Evolutionary conservation across 2,888 invertebrate genomes (phyloP).

Genomic region (Spisula subtruncata): DNA sequence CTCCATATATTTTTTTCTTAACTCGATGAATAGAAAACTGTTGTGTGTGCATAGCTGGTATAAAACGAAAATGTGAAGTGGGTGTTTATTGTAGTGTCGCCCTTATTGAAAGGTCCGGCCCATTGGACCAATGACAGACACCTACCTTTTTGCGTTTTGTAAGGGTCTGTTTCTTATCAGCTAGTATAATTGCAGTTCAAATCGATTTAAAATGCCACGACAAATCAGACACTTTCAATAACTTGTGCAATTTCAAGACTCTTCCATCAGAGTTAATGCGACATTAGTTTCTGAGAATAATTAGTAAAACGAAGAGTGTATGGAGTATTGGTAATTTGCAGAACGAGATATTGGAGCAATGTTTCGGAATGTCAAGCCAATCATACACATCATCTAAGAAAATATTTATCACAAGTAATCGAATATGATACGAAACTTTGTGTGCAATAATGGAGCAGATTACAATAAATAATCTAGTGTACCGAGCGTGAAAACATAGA

Average conservation of each 20-base stretch:
- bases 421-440: neutral
- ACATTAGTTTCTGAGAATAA: conserved; percentile 16
- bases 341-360: neutral
- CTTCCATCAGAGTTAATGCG: neutral
- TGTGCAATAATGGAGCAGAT: neutral
- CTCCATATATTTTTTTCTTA: neutral
- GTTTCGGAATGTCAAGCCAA: neutral
- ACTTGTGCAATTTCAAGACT: neutral
- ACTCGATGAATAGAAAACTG: neutral
- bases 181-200: too few relatives aligned
- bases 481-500: too few relatives aligned
- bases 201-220: too few relatives aligned
- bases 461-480: too few relatives aligned
- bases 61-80: too few relatives aligned
- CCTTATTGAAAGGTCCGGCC: too few relatives aligned
- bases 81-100: too few relatives aligned
- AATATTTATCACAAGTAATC: neutral
- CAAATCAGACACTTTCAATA: too few relatives aligned
- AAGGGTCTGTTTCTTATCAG: too few relatives aligned
- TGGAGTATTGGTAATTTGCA: conserved; percentile 12
- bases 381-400: neutral
- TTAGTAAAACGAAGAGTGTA: conserved; percentile 8
- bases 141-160: too few relatives aligned
- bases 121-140: too few relatives aligned
- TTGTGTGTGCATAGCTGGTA: neutral